Evolutionary conservation across 2,888 invertebrate species (phyloP), one percentile per base, ranked within the genome.

Genomic region (Drosophila fungiperda): DNA sequence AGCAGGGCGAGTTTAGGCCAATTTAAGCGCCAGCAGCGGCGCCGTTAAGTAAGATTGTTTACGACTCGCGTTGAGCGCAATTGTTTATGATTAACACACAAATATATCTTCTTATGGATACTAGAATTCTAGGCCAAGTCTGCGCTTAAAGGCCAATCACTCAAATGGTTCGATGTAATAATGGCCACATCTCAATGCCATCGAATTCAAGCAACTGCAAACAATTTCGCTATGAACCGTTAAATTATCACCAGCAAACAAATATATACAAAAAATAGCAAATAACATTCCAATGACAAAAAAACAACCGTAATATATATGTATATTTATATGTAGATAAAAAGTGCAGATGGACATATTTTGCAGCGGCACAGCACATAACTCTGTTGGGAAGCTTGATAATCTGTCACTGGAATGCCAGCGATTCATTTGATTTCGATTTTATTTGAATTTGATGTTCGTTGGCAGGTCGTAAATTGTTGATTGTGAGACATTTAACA

Each of bases 351-450:
- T 81, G 73, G 72, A 69, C 79, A 84, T 81, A 84, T 89, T 76
- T 87, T 81, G 87, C 84, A 84, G 84, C 50, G 57, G 54, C 68
- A 63, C 12, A 45, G 23, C 59, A 48, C 64, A 55, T 59, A 74
- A 45, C 49, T 70, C 64, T 53, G 74, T 45, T 66, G 52, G 26
- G 59, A 38, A 1, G 61, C 58, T 52, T 66, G 71, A 86, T 86
- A 83, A 83, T 76, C 81, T 69, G 75, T 70, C 59, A 59, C 59
- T 58, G 61, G 67, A 62, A 79, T 75, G 74, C 9, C 59, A 66
- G 82, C 72, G 29, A 85, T 87, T 87, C 80, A 82, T 89, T 76
- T 75, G 77, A 87, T 76, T 67, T 73, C 73, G 70, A 84, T 73
- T 78, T 78, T 67, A 65, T 87, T 76, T 71, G 75, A 69, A 59